Evolutionary conservation across 2,888 invertebrate genomes (phyloP).

Genomic region (Tholera decimalis): DNA sequence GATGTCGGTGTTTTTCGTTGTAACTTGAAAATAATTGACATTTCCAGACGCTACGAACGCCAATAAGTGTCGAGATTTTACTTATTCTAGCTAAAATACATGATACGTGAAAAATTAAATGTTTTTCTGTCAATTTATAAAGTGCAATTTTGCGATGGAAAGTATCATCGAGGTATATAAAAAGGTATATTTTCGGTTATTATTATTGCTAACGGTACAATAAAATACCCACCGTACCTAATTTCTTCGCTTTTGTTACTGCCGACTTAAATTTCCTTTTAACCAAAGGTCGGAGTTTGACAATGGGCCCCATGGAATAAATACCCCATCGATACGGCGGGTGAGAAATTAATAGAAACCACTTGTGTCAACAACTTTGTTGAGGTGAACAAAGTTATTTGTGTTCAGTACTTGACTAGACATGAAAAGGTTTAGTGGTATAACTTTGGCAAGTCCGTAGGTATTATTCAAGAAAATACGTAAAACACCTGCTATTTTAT

Average conservation of each 20-base stretch:
- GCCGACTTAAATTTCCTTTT: slow-evolving; percentile 13
- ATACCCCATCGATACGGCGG: slow-evolving; percentile 11
- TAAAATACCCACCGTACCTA: not conserved
- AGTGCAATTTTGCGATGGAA: not conserved
- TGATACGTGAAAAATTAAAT: not conserved
- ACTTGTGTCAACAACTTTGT: slow-evolving; percentile 6
- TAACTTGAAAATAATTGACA: slow-evolving; percentile 38
- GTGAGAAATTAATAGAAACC: slow-evolving; percentile 11
- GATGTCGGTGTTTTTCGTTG: not conserved
- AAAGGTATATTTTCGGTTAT: not conserved
- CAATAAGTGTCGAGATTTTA: slow-evolving; percentile 15
- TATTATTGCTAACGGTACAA: not conserved
- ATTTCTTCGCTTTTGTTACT: not conserved
- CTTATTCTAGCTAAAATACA: slow-evolving; percentile 1
- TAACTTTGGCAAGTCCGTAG: not conserved
- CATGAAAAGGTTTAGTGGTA: not conserved
- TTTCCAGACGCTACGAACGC: not conserved
- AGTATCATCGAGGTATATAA: not conserved
- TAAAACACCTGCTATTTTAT: too few relatives aligned
- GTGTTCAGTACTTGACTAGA: slow-evolving; percentile 11
- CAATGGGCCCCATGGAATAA: too few relatives aligned
- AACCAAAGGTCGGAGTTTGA: not conserved
- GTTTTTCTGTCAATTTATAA: not conserved
- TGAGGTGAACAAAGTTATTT: slow-evolving; percentile 6
- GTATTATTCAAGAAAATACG: too few relatives aligned